These are phyloP conservation scores for Celastrina argiolus DNA, from an alignment of 2,888 invertebrate genomes.

Conservation along the genomic window DNA sequence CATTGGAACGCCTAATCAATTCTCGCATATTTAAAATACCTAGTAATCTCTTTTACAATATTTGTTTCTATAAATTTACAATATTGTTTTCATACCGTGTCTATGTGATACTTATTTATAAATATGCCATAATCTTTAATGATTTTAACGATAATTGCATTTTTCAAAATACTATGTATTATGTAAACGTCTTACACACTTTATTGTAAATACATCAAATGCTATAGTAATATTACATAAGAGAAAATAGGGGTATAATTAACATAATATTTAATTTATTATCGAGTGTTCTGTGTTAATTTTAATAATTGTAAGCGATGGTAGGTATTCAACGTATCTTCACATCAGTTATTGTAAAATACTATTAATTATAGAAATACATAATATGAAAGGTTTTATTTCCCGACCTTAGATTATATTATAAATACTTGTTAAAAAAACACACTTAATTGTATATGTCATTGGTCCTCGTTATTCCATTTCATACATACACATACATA, in stretches of 20 bases:
- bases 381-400: not conserved
- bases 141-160: not conserved
- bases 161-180: not conserved
- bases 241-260: not conserved
- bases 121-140: not conserved
- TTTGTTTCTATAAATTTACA: not conserved
- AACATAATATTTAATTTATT: not conserved
- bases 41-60: not conserved
- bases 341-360: not conserved
- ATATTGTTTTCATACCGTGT: not conserved
- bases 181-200: not conserved
- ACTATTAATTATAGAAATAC: not conserved
- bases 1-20: no score
- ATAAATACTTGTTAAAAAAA: no score
- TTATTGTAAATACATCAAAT: not conserved
- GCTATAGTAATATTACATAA: not conserved
- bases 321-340: not conserved
- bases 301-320: not conserved
- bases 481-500: no score
- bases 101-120: not conserved
- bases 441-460: no score
- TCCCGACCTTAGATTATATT: no score
- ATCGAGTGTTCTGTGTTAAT: constrained; percentile 2
- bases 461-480: no score
- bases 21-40: not conserved